phyloP scores from a whole-genome alignment of 2,113 vertebrate genomes.

The Boleophthalmus pectinirostris region DNA sequence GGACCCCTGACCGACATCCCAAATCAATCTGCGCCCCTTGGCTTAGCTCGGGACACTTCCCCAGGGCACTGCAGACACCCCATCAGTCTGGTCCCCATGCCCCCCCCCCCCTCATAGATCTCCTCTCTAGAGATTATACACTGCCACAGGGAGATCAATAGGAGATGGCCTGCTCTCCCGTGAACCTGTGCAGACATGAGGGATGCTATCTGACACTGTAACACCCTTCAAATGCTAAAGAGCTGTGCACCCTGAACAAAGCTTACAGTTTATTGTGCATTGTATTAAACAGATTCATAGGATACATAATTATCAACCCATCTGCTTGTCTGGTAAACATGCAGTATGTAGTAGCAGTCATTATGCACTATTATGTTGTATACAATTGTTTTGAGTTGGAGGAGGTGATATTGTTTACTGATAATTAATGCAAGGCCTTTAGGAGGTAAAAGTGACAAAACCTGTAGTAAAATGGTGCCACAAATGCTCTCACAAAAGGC shows the following conservation, averaged over 20 bases:
- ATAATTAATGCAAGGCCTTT: slow-evolving; percentile 12
- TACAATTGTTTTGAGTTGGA: background rate
- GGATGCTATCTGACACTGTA: slow-evolving; percentile 17
- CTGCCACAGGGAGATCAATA: slow-evolving; percentile 68
- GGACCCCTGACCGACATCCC: slow-evolving; percentile 38
- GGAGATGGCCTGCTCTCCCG: slow-evolving; percentile 42
- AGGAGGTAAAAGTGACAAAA: background rate
- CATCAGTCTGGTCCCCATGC: slow-evolving; percentile 50
- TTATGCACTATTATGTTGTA: too few relatives aligned
- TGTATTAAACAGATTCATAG: background rate
- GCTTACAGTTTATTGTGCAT: background rate
- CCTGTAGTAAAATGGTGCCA: background rate
- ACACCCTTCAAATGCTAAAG: slow-evolving; percentile 3
- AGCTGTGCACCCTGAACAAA: background rate
- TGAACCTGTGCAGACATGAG: slow-evolving; percentile 24
- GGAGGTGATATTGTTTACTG: background rate
- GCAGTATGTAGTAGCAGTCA: background rate
- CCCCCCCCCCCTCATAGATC: slow-evolving; percentile 27
- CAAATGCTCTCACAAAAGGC: background rate
- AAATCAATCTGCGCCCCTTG: slow-evolving; percentile 69
- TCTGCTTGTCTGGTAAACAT: background rate
- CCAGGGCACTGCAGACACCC: slow-evolving; percentile 40
- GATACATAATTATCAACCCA: background rate
- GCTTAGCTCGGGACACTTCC: slow-evolving; percentile 56
- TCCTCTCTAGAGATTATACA: slow-evolving; percentile 70